Base-by-base conservation (phyloP, 1,140 invertebrate species). In the Danaus plexippus region DNA sequence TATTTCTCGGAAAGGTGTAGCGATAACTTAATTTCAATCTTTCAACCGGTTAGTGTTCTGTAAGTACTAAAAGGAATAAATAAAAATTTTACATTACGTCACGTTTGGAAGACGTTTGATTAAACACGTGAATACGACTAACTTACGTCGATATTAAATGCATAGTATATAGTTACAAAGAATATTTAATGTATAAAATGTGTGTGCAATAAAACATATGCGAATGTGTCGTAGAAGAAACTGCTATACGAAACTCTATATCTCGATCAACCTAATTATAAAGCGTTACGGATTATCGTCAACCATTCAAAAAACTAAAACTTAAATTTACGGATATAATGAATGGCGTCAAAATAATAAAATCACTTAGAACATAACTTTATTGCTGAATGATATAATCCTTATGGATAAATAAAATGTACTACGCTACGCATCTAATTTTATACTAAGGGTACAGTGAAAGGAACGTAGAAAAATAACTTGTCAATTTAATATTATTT, bases 381-480 rank as follows among this genome's bases (percentile, higher is more conserved):
- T 82, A 80, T 77, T 82, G 75, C 77, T 80, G 72, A 68, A 72
- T 71, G 63, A 76, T 69, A 73, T 69, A 65, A 52, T 59, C 57
- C 54, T 61, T 61, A 61, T 54, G 62, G 64, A 71, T 61, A 69
- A 78, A 75, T 69, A 59, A 74, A 75, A 64, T 52, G 22, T 61
- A 64, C 61, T 52, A 50, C 44, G 66, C 77, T 80, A 80, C 72
- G 42, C 52, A 53, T 63, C 76, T 80, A 82, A 69, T 52, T 70
- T 82, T 81, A 71, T 76, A 75, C 77, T 84, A 82, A 80, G 71
- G 67, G 69, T 76, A 80, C 70, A 64, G 65, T 73, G 77, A 84
- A 85, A 84, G 63, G 67, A 85, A 85, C 68, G 73, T 84, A 85
- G 78, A 85, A 87, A 87, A 85, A 85, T 85, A 87, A 85, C 75